These are phyloP conservation scores for Enteromius argenteus DNA, from an alignment of 2,797 vertebrate species.

Conservation along the genomic window DNA sequence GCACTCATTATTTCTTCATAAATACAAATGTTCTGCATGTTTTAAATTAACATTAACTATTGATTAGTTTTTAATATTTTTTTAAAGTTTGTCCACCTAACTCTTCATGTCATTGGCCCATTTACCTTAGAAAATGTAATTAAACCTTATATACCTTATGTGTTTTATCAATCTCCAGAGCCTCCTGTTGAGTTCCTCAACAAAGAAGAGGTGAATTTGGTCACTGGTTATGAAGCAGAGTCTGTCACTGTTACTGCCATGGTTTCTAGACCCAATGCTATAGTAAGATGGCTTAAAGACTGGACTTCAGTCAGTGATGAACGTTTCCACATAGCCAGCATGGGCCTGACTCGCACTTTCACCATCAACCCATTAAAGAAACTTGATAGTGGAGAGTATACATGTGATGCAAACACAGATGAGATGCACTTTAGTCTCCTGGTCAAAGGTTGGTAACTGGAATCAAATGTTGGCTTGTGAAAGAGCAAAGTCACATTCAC, in stretches of 20 bases:
- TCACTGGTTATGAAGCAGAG: constrained; percentile 82
- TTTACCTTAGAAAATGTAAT: not conserved
- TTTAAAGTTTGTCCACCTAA: not conserved
- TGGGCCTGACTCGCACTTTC: constrained; percentile 79
- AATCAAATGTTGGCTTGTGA: not conserved
- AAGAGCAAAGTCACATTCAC: not conserved
- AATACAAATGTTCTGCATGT: not conserved
- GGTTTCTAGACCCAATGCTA: constrained; percentile 76
- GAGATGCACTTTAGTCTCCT: constrained; percentile 83
- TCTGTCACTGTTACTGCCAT: constrained; percentile 79
- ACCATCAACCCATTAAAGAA: constrained; percentile 82
- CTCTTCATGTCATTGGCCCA: not conserved
- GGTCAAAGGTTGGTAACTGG: constrained; percentile 82
- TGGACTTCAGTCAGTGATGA: constrained; percentile 78
- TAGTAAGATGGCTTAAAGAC: constrained; percentile 84
- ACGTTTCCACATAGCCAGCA: constrained; percentile 75
- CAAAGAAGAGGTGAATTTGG: constrained; percentile 79
- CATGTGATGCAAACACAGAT: constrained; percentile 83
- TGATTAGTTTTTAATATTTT: not conserved
- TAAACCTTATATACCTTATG: not conserved
- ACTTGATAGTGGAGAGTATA: constrained; percentile 85
- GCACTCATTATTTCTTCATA: not conserved
- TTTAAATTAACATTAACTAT: not conserved
- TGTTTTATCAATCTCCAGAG: constrained; percentile 65
- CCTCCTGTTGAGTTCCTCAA: constrained; percentile 75